Percentiles rank a stretch among this genome's conserved stretches.
Evolutionary conservation across 2,888 invertebrate genomes (phyloP).

Genomic region (Lamellibrachia satsuma): DNA sequence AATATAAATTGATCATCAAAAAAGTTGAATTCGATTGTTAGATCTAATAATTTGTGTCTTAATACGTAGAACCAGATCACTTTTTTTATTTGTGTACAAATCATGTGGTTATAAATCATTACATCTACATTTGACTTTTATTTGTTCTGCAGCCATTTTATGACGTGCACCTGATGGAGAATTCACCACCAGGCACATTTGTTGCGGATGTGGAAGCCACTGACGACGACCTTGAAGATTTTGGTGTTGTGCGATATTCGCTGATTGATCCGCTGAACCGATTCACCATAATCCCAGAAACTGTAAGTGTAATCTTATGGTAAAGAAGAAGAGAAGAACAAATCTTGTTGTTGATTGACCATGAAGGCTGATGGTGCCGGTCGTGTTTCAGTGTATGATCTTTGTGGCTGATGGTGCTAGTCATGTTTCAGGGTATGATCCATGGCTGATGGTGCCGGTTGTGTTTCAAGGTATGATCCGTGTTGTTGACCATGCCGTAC

Average conservation of each 20-base stretch:
- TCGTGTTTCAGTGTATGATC: neutral
- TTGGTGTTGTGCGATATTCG: constrained; percentile 81
- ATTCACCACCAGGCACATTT: constrained; percentile 42
- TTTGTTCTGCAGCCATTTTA: constrained; percentile 21
- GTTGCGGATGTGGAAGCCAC: constrained; percentile 50
- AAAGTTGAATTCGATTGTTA: too few species aligned
- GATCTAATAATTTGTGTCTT: too few species aligned
- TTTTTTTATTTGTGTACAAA: neutral
- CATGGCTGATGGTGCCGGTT: too few species aligned
- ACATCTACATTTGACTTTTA: neutral
- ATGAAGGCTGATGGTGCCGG: neutral
- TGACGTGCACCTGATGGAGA: constrained; percentile 43
- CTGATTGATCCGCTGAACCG: constrained; percentile 77
- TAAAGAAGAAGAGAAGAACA: too few species aligned
- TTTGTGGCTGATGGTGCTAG: too few species aligned
- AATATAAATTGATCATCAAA: too few species aligned
- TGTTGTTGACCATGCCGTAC: neutral
- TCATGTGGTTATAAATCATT: neutral
- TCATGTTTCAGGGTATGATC: neutral
- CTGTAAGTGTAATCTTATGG: constrained; percentile 47
- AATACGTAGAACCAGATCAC: too few species aligned
- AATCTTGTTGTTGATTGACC: too few species aligned
- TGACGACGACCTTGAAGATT: constrained; percentile 71
- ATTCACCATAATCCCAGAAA: constrained; percentile 73
- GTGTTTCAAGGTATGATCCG: neutral